Evolutionary conservation across 2,113 vertebrate genomes (phyloP), one percentile per base, ranked within the genome.

Genomic region (Mohoua ochrocephala): DNA sequence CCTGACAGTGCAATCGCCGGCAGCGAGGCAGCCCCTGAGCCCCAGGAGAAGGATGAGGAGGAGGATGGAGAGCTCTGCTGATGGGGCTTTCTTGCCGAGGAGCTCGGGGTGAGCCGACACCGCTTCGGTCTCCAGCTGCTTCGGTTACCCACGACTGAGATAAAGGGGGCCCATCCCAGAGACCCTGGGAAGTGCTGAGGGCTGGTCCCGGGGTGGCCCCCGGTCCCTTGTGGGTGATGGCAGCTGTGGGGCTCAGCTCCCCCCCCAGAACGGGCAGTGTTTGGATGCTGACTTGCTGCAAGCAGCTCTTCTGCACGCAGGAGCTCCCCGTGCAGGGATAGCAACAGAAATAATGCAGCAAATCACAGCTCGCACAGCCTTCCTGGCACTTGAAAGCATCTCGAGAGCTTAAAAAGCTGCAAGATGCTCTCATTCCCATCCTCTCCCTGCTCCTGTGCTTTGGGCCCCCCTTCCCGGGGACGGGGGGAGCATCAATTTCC

Each of bases 261-360:
- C 18, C 60, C 20, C 35, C 23, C 22, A 11, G n/a, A 14, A 11
- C 50, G 15, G 45, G 42, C 44, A 1, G 13, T 0, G 42, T 6
- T 3, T 27, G 37, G 53, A 41, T 9, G 49, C 85, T 59, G 73
- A 67, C 63, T 79, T 6, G 35, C 87, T 63, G 89, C 57, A 5
- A 47, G 91, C 84, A 24, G 35, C 63, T 45, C 7, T 8, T 69
- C 60, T 44, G 81, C 93, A 68, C 50, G 1, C 61, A 56, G 74
- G 47, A 78, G 61, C 94, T 97, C 65, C 91, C 84, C 6, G 7
- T 6, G 44, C 92, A 37, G 78, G 73, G 75, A 13, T 18, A 44
- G 86, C 94, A 77, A 88, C 96, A 93, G 92, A 95, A 96, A 94
- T 87, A 75, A 95, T 83, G 94, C 96, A 97, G 94, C 94, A 96